Conservation (phyloP, 23 tunicate species). For the Phallusia fumigata region DNA sequence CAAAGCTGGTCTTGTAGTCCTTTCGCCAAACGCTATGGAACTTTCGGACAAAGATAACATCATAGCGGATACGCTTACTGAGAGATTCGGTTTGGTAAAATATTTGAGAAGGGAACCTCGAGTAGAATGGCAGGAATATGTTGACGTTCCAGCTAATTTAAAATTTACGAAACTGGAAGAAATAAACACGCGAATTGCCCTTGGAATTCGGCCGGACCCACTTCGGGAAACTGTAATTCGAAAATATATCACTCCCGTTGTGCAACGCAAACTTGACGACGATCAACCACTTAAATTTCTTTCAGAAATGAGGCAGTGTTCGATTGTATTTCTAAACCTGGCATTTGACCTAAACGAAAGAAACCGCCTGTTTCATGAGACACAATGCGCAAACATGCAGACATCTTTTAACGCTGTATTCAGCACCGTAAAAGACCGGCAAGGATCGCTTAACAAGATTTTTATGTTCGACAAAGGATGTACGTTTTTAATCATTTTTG, state of each 20-base stretch:
- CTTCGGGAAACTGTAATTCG: slow-evolving; percentile 51
- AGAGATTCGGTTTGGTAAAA: slow-evolving; percentile 71
- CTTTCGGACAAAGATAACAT: slow-evolving; percentile 69
- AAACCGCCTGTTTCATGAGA: slow-evolving; percentile 66
- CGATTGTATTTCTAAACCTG: slow-evolving; percentile 79
- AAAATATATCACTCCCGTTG: slow-evolving; percentile 73
- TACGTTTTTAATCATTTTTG: slow-evolving; percentile 91
- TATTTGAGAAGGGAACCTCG: slow-evolving; percentile 72
- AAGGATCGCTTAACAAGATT: slow-evolving; percentile 89
- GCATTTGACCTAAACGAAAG: slow-evolving; percentile 72
- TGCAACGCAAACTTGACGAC: slow-evolving; percentile 86
- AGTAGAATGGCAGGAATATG: slow-evolving; percentile 66
- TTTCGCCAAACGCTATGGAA: slow-evolving; percentile 96
- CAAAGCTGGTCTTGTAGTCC: slow-evolving; percentile 82
- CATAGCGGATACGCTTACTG: slow-evolving; percentile 44
- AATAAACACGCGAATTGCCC: slow-evolving; percentile 31
- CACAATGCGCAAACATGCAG: slow-evolving; percentile 77
- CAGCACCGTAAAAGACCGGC: slow-evolving; percentile 36
- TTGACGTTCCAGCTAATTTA: slow-evolving; percentile 57
- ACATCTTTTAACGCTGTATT: slow-evolving; percentile 54
- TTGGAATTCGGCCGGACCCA: slow-evolving; percentile 43
- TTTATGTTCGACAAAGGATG: slow-evolving; percentile 99
- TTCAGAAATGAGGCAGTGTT: slow-evolving; percentile 96
- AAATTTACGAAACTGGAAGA: slow-evolving; percentile 16
- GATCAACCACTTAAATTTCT: slow-evolving; percentile 81